phyloP scores from a whole-genome alignment of 2,888 invertebrate species.

The Melieria crassipennis region DNA sequence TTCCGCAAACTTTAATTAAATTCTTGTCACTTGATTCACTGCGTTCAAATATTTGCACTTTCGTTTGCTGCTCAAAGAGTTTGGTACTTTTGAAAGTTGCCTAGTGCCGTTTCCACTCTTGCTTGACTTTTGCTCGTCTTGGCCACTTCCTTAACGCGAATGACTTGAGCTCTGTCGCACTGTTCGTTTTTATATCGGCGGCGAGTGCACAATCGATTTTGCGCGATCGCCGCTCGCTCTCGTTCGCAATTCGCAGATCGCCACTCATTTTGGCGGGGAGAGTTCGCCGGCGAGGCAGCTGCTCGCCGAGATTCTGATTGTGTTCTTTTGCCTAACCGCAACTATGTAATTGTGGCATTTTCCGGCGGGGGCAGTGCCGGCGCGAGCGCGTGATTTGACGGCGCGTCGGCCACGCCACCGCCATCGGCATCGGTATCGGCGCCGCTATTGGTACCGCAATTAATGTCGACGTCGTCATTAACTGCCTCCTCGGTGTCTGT shows the following conservation, averaged over 20 bases:
- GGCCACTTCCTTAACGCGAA: slow-evolving; percentile 55
- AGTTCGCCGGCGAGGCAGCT: background rate
- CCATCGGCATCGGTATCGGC: background rate
- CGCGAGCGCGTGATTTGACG: too few species aligned
- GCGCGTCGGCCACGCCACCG: too few species aligned
- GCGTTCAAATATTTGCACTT: background rate
- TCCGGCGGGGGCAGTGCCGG: too few species aligned
- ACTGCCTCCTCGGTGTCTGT: slow-evolving; percentile 6
- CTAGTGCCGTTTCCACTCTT: background rate
- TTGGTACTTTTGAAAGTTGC: background rate
- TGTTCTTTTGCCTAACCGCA: too few species aligned
- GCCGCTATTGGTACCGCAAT: background rate
- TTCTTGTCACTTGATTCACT: slow-evolving; percentile 11
- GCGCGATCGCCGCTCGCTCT: slow-evolving; percentile 6
- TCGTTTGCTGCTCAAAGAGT: background rate
- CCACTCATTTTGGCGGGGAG: slow-evolving; percentile 5
- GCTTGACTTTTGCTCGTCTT: background rate
- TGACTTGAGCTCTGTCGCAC: slow-evolving; percentile 46
- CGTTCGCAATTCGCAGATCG: slow-evolving; percentile 4
- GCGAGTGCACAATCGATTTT: background rate
- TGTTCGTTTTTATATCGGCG: slow-evolving; percentile 51
- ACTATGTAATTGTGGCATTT: too few species aligned
- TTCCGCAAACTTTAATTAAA: slow-evolving; percentile 11
- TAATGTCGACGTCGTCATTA: slow-evolving; percentile 1
- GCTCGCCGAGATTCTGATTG: too few species aligned